These are phyloP conservation scores for Andrena haemorrhoa DNA, from an alignment of 2,888 invertebrate genomes.

Conservation along the genomic window DNA sequence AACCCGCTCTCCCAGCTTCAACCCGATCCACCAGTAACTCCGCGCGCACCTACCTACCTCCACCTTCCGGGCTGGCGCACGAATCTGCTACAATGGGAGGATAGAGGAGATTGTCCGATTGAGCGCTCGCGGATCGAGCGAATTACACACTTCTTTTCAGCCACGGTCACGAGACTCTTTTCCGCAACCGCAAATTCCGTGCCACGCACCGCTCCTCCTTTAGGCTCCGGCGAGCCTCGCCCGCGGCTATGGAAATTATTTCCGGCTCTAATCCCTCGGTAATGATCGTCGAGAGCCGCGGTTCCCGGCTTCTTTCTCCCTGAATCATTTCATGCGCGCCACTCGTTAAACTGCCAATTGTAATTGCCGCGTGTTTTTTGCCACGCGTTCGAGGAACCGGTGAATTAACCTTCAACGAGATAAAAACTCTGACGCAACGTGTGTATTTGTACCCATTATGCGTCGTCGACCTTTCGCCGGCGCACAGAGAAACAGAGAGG, in stretches of 20 bases:
- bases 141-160: no score
- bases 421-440: slow-evolving; percentile 2
- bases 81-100: slow-evolving; percentile 33
- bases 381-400: neutral
- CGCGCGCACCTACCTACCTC: slow-evolving; percentile 21
- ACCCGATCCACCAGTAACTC: slow-evolving; percentile 41
- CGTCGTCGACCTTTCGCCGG: slow-evolving; percentile 20
- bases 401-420: slow-evolving; percentile 9
- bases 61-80: slow-evolving; percentile 28
- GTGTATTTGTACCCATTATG: neutral
- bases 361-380: slow-evolving; percentile 15
- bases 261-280: slow-evolving; percentile 24
- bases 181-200: neutral
- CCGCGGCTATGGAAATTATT: slow-evolving; percentile 11
- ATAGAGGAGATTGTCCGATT: neutral
- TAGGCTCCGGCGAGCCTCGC: neutral
- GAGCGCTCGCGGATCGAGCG: no score
- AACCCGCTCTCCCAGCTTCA: slow-evolving; percentile 51
- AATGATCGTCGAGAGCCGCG: slow-evolving; percentile 17
- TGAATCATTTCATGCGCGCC: neutral
- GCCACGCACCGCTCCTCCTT: neutral
- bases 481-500: neutral
- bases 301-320: neutral
- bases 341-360: slow-evolving; percentile 24
- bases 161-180: no score